Evolutionary conservation across 2,888 invertebrate genomes (phyloP).

Genomic region (Biston stratarius): DNA sequence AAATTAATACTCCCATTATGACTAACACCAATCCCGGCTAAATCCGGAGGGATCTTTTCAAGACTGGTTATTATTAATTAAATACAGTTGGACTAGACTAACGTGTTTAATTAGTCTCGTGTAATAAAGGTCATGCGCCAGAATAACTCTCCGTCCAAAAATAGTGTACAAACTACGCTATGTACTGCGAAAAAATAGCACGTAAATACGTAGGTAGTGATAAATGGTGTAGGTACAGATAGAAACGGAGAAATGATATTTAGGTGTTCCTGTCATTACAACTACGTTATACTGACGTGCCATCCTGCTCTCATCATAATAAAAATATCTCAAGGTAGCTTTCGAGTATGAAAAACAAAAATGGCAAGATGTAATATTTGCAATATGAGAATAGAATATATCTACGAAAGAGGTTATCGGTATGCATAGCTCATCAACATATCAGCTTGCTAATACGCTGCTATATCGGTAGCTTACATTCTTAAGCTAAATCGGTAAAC

Average conservation of each 20-base stretch:
- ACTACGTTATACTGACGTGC: conserved; percentile 24
- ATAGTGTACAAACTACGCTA: conserved; percentile 31
- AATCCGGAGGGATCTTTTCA: conserved; percentile 17
- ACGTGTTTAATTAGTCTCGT: conserved; percentile 27
- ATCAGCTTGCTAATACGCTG: no score
- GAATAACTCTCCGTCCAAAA: conserved; percentile 36
- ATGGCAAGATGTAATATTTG: conserved; percentile 7
- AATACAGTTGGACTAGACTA: conserved; percentile 14
- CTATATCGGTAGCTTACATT: no score
- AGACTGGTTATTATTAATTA: conserved; percentile 13
- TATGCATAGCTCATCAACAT: no score
- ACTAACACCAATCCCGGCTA: conserved; percentile 21
- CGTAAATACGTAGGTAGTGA: conserved; percentile 35
- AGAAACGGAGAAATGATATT: conserved; percentile 28
- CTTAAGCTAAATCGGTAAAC: no score
- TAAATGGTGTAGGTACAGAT: conserved; percentile 30
- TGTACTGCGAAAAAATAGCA: conserved; percentile 29
- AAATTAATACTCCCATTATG: conserved; percentile 17
- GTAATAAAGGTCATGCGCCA: conserved; percentile 35
- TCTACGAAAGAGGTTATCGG: no score
- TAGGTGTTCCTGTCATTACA: conserved; percentile 26
- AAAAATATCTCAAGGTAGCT: conserved; percentile 20
- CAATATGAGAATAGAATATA: neutral
- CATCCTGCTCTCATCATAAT: conserved; percentile 22
- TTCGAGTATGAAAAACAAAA: conserved; percentile 3